phyloP scores from a whole-genome alignment of 2,888 invertebrate species.

The Melieria crassipennis region DNA sequence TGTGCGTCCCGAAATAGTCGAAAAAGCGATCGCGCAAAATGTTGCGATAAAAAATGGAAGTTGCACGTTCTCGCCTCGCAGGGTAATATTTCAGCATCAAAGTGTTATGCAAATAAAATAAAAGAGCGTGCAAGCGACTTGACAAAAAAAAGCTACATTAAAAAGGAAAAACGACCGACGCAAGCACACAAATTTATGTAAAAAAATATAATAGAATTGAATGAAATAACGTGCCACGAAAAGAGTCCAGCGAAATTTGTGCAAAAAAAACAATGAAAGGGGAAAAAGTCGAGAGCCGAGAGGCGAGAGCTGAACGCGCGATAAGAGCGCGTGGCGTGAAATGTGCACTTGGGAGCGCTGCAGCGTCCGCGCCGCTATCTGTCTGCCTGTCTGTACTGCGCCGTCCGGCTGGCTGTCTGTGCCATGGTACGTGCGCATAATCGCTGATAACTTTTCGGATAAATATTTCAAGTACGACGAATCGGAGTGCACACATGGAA shows the following conservation, averaged over 20 bases:
- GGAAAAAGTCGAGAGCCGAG: constrained; percentile 5
- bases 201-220: no score
- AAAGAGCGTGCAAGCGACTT: constrained; percentile 1
- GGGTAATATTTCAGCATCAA: constrained; percentile 59
- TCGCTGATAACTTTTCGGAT: constrained; percentile 54
- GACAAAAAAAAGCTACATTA: constrained; percentile 9
- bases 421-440: constrained; percentile 58
- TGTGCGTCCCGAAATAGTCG: background rate
- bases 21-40: constrained; percentile 17
- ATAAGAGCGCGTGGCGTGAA: constrained; percentile 26
- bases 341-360: constrained; percentile 31
- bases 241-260: background rate
- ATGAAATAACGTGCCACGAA: no score
- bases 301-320: constrained; percentile 27
- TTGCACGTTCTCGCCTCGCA: constrained; percentile 61
- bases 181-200: background rate
- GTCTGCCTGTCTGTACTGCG: background rate
- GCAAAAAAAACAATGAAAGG: constrained; percentile 6
- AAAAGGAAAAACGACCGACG: background rate
- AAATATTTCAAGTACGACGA: constrained; percentile 25
- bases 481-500: background rate
- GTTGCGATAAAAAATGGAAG: constrained; percentile 40
- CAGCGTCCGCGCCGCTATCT: background rate
- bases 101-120: constrained; percentile 33
- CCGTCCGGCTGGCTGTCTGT: background rate